phyloP scores from a whole-genome alignment of 1,140 invertebrate species.

The Latrodectus geometricus region DNA sequence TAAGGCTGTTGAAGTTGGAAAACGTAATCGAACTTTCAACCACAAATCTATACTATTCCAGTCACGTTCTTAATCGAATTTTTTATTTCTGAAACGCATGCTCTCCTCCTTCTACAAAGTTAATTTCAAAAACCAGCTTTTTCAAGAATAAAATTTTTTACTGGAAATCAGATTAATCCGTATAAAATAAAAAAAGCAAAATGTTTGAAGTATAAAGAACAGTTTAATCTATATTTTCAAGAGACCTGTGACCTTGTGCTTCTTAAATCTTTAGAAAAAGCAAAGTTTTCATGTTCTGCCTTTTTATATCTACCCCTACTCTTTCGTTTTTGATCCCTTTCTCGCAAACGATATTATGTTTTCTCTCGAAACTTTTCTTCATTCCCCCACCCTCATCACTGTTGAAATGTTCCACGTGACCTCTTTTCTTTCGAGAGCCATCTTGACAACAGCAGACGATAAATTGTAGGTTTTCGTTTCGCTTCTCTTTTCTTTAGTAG shows the following conservation, averaged over 20 bases:
- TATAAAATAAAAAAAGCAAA: too few relatives aligned
- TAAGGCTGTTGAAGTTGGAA: too few relatives aligned
- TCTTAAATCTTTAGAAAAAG: not conserved
- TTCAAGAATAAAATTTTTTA: too few relatives aligned
- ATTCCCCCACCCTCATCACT: slow-evolving; percentile 27
- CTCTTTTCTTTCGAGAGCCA: slow-evolving; percentile 21
- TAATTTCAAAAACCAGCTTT: too few relatives aligned
- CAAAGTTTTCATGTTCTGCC: not conserved
- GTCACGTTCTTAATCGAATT: too few relatives aligned
- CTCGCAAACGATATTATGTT: slow-evolving; percentile 33
- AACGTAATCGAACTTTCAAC: too few relatives aligned
- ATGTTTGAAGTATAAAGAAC: not conserved
- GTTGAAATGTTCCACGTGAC: slow-evolving; percentile 47
- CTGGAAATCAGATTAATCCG: too few relatives aligned
- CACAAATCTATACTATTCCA: too few relatives aligned
- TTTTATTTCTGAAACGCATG: too few relatives aligned
- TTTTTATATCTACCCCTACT: not conserved
- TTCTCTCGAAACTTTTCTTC: slow-evolving; percentile 5
- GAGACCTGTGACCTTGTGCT: not conserved
- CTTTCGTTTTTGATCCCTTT: not conserved
- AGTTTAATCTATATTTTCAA: slow-evolving; percentile 1
- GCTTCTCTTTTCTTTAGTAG: not conserved
- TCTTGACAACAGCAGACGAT: slow-evolving; percentile 47
- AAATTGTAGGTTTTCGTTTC: slow-evolving; percentile 47
- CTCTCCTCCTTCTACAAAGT: too few relatives aligned